These are phyloP conservation scores for Diplolepis rosae DNA, from an alignment of 2,888 invertebrate species.

Conservation along the genomic window DNA sequence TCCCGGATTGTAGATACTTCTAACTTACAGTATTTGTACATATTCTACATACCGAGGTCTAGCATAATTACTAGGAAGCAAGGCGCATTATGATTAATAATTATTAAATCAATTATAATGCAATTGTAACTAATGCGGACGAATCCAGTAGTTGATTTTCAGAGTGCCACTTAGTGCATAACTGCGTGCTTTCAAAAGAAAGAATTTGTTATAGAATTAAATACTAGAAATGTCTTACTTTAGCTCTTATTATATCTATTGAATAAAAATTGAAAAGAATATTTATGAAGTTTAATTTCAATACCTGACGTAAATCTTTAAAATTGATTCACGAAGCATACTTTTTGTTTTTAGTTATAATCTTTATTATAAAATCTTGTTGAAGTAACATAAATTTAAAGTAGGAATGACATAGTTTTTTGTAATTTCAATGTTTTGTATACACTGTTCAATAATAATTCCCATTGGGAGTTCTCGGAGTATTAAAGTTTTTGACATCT, in stretches of 20 bases:
- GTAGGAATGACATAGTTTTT: conserved; percentile 14
- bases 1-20: conserved; percentile 41
- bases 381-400: conserved; percentile 20
- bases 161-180: conserved; percentile 6
- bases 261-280: not conserved
- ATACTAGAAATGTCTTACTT: not conserved
- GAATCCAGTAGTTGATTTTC: conserved; percentile 18
- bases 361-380: conserved; percentile 5
- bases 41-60: conserved; percentile 29
- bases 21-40: conserved; percentile 53
- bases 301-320: not conserved
- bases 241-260: conserved; percentile 17
- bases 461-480: not conserved
- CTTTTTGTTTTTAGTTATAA: not conserved
- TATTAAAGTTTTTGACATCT: not conserved
- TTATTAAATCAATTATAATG: conserved; percentile 33
- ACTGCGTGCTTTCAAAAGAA: conserved; percentile 10
- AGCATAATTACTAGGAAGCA: not conserved
- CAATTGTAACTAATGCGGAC: conserved; percentile 28
- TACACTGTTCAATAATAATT: not conserved
- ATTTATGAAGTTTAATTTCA: not conserved
- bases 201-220: conserved; percentile 12
- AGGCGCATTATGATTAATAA: conserved; percentile 19
- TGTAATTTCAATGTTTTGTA: not conserved
- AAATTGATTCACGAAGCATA: not conserved